These are phyloP conservation scores for Drosophila kanapiae DNA, from an alignment of 1,140 invertebrate species.

Conservation along the genomic window DNA sequence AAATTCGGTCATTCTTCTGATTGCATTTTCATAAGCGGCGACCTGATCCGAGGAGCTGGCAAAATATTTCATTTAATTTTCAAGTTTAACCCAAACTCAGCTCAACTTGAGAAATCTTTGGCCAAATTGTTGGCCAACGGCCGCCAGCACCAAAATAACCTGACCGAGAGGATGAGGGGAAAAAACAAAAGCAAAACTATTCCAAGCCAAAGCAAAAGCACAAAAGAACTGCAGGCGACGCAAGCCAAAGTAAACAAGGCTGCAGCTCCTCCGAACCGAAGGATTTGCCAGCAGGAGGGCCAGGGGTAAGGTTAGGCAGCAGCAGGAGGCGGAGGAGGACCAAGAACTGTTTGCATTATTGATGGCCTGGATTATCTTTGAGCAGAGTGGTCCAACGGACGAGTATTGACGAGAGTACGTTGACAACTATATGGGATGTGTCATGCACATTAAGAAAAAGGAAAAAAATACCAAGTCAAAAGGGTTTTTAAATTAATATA, in stretches of 20 bases:
- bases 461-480: neutral
- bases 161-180: constrained; percentile 3
- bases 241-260: constrained; percentile 55
- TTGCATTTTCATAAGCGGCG: constrained; percentile 60
- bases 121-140: constrained; percentile 62
- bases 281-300: neutral
- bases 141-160: constrained; percentile 33
- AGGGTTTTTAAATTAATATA: neutral
- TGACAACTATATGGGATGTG: constrained; percentile 66
- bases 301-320: neutral
- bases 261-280: constrained; percentile 28
- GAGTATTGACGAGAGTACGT: constrained; percentile 58
- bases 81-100: constrained; percentile 73
- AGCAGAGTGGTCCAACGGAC: constrained; percentile 49
- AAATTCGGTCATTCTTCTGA: constrained; percentile 24
- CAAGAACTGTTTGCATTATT: constrained; percentile 78
- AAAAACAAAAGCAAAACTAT: constrained; percentile 65
- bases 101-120: constrained; percentile 73
- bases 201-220: constrained; percentile 44
- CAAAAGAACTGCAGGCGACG: constrained; percentile 50
- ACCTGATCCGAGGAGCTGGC: constrained; percentile 16
- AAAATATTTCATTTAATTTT: constrained; percentile 75
- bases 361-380: constrained; percentile 80
- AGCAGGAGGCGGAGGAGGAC: neutral
- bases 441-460: constrained; percentile 2